These are phyloP conservation scores for Zaprionus inermis DNA, from an alignment of 1,140 invertebrate genomes.

Conservation along the genomic window DNA sequence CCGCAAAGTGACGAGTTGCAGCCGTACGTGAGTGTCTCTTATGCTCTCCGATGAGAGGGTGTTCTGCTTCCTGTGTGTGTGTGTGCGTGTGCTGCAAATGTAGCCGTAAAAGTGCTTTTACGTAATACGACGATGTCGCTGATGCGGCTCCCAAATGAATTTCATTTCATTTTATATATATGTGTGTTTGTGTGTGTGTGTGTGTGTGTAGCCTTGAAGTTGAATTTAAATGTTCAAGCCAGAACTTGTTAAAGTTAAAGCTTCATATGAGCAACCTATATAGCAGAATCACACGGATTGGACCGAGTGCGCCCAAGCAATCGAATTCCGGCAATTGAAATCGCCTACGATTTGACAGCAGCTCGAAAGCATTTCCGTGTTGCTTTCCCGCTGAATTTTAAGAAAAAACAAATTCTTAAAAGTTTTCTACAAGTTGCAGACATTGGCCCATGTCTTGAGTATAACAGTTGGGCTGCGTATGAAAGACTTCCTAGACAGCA, in stretches of 20 bases:
- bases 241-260: conserved; percentile 49
- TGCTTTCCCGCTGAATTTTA: background rate
- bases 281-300: conserved; percentile 44
- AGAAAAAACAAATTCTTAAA: background rate
- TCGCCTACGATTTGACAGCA: conserved; percentile 3
- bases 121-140: conserved; percentile 70
- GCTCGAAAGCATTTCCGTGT: background rate
- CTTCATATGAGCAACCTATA: conserved; percentile 16
- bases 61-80: conserved; percentile 26
- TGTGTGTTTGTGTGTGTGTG: conserved; percentile 49
- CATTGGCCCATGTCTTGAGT: background rate
- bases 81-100: conserved; percentile 44
- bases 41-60: background rate
- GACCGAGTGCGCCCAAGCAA: conserved; percentile 13
- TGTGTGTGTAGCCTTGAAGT: conserved; percentile 55
- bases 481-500: too few relatives aligned
- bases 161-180: conserved; percentile 58
- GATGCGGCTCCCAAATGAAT: conserved; percentile 70
- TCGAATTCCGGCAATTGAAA: conserved; percentile 24
- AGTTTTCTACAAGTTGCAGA: background rate
- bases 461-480: conserved; percentile 13
- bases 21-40: conserved; percentile 42
- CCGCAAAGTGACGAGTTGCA: conserved; percentile 32
- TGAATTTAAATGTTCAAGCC: conserved; percentile 60
- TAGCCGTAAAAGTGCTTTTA: conserved; percentile 79